Evolutionary conservation across 2,797 vertebrate species (phyloP).

Genomic region (Cirrhinus molitorella): DNA sequence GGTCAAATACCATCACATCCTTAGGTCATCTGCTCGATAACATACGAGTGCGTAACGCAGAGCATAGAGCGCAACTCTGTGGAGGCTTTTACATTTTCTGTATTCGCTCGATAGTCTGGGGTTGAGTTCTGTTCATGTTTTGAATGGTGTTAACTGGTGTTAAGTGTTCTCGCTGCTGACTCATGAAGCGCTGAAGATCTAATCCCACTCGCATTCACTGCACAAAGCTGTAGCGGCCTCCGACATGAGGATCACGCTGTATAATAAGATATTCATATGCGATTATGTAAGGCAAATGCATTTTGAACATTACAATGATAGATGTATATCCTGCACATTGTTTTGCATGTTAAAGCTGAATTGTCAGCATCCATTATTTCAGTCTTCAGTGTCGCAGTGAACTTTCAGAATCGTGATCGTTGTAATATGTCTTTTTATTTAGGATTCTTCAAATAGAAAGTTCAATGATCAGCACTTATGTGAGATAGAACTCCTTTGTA

Average conservation of each 20-base stretch:
- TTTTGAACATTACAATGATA: neutral
- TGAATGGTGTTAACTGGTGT: slow-evolving; percentile 36
- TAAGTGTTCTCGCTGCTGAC: slow-evolving; percentile 25
- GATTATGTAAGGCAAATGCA: neutral
- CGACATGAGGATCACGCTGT: neutral
- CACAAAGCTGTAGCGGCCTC: neutral
- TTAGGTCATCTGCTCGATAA: slow-evolving; percentile 13
- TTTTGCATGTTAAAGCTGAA: neutral
- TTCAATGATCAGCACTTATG: neutral
- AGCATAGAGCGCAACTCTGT: neutral
- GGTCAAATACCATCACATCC: slow-evolving; percentile 28
- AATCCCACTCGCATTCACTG: slow-evolving; percentile 15
- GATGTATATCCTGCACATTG: neutral
- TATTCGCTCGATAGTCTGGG: neutral
- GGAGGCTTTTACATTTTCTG: slow-evolving; percentile 16
- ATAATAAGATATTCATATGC: neutral
- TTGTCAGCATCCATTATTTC: neutral
- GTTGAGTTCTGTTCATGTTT: slow-evolving; percentile 24
- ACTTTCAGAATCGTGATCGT: neutral
- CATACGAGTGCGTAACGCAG: slow-evolving; percentile 12
- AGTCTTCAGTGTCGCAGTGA: neutral
- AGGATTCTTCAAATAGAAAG: neutral
- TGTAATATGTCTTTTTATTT: too few species aligned
- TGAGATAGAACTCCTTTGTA: neutral
- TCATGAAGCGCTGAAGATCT: neutral